Percentiles rank a stretch among this genome's conserved stretches.
Evolutionary conservation across 2,888 invertebrate genomes (phyloP).

Genomic region (Ryuthela nishihirai): DNA sequence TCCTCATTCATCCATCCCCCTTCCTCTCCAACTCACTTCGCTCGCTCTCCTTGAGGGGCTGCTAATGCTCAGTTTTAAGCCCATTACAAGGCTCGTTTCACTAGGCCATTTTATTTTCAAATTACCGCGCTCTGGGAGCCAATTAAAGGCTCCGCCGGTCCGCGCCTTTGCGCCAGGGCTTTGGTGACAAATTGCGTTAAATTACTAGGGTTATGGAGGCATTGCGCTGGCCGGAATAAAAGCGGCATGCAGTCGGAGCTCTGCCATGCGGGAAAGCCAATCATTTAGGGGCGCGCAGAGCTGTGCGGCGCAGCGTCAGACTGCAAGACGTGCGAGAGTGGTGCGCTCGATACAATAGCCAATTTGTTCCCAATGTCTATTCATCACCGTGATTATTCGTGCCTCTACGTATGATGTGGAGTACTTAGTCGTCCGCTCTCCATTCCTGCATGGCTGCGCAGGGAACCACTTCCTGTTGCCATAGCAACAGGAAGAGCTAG

Average conservation of each 20-base stretch:
- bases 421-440: constrained; percentile 15
- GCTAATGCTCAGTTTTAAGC: constrained; percentile 40
- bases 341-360: constrained; percentile 38
- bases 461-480: constrained; percentile 29
- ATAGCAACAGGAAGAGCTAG: constrained; percentile 18
- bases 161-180: constrained; percentile 36
- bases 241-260: constrained; percentile 12
- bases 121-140: constrained; percentile 37
- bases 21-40: constrained; percentile 10
- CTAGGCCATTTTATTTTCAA: constrained; percentile 39
- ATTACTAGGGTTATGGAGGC: constrained; percentile 40
- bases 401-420: constrained; percentile 24
- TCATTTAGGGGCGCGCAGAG: constrained; percentile 23
- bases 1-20: neutral
- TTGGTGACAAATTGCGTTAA: constrained; percentile 41
- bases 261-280: constrained; percentile 39
- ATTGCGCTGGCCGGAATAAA: constrained; percentile 35
- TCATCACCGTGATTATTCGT: constrained; percentile 40
- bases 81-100: constrained; percentile 40
- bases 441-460: constrained; percentile 21
- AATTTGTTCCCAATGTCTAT: constrained; percentile 41
- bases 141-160: constrained; percentile 35
- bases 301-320: constrained; percentile 22
- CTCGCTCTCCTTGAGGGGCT: constrained; percentile 34
- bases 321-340: constrained; percentile 20